phyloP scores from a whole-genome alignment of 2,797 vertebrate genomes.

The Allochrocebus solatus region DNA sequence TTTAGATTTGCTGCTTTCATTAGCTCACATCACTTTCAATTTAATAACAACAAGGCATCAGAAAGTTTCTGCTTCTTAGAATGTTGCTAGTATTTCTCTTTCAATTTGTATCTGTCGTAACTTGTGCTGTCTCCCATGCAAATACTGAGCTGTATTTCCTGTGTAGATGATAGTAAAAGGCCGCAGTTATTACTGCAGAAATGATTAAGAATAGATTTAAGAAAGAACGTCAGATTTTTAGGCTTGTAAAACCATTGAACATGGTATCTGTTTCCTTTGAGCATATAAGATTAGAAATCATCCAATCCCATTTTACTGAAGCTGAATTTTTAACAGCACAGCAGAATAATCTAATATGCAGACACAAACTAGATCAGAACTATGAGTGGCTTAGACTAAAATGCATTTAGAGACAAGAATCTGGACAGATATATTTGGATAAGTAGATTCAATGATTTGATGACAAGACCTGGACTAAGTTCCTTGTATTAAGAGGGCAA shows the following conservation, averaged over 20 bases:
- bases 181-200: neutral
- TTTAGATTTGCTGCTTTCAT: neutral
- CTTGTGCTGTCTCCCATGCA: neutral
- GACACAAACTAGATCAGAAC: neutral
- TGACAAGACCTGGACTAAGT: neutral
- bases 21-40: neutral
- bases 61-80: conserved; percentile 2
- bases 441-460: neutral
- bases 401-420: neutral
- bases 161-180: neutral
- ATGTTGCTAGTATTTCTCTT: neutral
- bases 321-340: neutral
- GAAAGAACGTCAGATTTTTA: neutral
- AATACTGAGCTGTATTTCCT: neutral
- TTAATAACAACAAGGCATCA: neutral
- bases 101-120: neutral
- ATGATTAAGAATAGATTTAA: neutral
- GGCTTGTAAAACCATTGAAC: neutral
- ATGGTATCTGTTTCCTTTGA: neutral
- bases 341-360: neutral
- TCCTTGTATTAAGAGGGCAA: conserved; percentile 2
- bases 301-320: neutral
- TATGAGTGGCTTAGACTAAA: neutral
- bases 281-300: neutral
- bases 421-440: neutral